These are phyloP conservation scores for Pogonophryne albipinna DNA, from an alignment of 2,797 vertebrate species.

Conservation along the genomic window DNA sequence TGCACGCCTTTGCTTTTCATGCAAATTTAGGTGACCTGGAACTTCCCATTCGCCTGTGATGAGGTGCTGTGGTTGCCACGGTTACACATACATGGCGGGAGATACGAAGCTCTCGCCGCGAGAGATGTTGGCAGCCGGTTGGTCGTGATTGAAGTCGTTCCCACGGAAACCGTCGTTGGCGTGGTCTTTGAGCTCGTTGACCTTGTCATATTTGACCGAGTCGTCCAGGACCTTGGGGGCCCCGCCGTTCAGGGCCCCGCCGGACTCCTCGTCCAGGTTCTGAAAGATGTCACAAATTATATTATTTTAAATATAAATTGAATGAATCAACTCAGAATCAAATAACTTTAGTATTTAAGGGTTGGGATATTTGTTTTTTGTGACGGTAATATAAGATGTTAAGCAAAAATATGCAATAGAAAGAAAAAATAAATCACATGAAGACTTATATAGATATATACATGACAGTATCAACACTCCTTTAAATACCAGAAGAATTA, in stretches of 20 bases:
- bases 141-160: conserved; percentile 65
- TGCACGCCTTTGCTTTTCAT: conserved; percentile 50
- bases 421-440: background rate
- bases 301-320: background rate
- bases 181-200: conserved; percentile 55
- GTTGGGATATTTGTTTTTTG: background rate
- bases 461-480: background rate
- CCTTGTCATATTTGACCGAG: conserved; percentile 52
- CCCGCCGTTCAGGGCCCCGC: conserved; percentile 78
- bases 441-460: background rate
- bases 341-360: background rate
- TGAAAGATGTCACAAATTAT: conserved; percentile 33
- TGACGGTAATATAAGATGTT: too few relatives aligned
- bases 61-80: conserved; percentile 1
- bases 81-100: conserved; percentile 83
- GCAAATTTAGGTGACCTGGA: conserved; percentile 62
- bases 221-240: conserved; percentile 42
- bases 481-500: conserved; percentile 2
- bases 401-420: too few relatives aligned
- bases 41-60: background rate
- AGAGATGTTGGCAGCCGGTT: conserved; percentile 61
- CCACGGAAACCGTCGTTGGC: conserved; percentile 39
- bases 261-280: conserved; percentile 76
- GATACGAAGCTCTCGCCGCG: conserved; percentile 84
- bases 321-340: background rate